phyloP scores from a whole-genome alignment of 2,113 vertebrate genomes.

The Phrynosoma blainvillii region DNA sequence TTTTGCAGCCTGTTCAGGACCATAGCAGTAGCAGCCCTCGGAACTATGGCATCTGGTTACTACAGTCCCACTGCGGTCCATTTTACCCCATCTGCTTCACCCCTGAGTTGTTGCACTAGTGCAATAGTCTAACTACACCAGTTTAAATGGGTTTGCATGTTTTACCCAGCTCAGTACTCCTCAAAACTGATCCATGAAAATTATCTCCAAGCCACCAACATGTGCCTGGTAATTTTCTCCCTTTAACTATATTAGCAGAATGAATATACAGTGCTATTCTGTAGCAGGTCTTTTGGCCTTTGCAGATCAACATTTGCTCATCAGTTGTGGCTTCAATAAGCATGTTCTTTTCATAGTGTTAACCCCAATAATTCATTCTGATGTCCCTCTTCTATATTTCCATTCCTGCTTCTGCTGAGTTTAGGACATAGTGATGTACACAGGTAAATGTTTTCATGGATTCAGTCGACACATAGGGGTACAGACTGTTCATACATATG shows the following conservation, averaged over 20 bases:
- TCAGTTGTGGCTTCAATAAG: background rate
- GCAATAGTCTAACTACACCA: background rate
- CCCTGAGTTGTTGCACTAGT: background rate
- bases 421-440: conserved; percentile 29
- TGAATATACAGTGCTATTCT: conserved; percentile 23
- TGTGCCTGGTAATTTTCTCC: conserved; percentile 30
- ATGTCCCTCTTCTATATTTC: background rate
- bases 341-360: background rate
- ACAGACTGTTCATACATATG: conserved; percentile 66
- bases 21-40: too few relatives aligned
- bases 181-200: background rate
- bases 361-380: background rate
- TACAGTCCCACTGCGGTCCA: too few relatives aligned
- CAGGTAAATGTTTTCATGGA: conserved; percentile 33
- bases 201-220: background rate
- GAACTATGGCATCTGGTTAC: too few relatives aligned
- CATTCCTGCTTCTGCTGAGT: background rate
- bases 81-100: too few relatives aligned
- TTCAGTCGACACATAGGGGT: conserved; percentile 33
- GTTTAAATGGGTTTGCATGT: background rate
- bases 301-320: conserved; percentile 3
- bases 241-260: background rate
- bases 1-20: too few relatives aligned
- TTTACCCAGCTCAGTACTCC: background rate
- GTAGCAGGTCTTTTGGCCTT: conserved; percentile 24